These are phyloP conservation scores for Hirtodrosophila trivittata DNA, from an alignment of 2,888 invertebrate genomes.

Conservation along the genomic window DNA sequence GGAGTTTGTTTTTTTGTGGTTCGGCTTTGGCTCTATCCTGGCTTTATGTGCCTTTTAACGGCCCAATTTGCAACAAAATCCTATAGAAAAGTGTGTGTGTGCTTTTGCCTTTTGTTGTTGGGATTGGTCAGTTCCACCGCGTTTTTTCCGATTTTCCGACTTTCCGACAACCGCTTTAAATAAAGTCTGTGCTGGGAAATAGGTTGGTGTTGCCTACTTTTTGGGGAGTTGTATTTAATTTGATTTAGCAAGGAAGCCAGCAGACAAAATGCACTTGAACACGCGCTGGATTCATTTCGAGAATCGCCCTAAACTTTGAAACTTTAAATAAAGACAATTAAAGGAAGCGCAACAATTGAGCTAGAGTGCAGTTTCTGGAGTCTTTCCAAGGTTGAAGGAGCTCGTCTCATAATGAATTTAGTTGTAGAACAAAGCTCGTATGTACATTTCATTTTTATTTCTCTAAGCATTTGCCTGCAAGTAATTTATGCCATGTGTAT, in stretches of 20 bases:
- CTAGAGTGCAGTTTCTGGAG: conserved; percentile 6
- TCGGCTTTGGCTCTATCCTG: conserved; percentile 1
- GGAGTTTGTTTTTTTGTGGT: conserved; percentile 1
- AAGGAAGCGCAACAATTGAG: neutral
- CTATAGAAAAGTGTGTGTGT: conserved; percentile 16
- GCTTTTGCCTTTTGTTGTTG: conserved; percentile 22
- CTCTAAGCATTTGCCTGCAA: conserved; percentile 9
- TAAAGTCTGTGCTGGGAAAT: conserved; percentile 23
- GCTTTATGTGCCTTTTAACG: conserved; percentile 67
- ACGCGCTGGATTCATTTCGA: conserved; percentile 37
- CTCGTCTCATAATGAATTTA: neutral
- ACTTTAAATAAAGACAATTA: conserved; percentile 28
- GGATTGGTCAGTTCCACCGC: conserved; percentile 61
- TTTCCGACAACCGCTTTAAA: conserved; percentile 13
- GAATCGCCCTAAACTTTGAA: conserved; percentile 20
- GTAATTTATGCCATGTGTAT: conserved; percentile 34
- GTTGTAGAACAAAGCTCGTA: conserved; percentile 3
- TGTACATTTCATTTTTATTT: conserved; percentile 6
- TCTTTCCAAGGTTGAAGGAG: neutral
- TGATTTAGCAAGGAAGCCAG: conserved; percentile 15
- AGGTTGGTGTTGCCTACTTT: conserved; percentile 32
- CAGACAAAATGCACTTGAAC: conserved; percentile 44
- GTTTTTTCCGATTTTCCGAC: neutral
- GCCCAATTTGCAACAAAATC: conserved; percentile 50
- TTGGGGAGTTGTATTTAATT: conserved; percentile 16